Evolutionary conservation across 2,113 vertebrate species (phyloP).

Genomic region (Puffinus mauretanicus): DNA sequence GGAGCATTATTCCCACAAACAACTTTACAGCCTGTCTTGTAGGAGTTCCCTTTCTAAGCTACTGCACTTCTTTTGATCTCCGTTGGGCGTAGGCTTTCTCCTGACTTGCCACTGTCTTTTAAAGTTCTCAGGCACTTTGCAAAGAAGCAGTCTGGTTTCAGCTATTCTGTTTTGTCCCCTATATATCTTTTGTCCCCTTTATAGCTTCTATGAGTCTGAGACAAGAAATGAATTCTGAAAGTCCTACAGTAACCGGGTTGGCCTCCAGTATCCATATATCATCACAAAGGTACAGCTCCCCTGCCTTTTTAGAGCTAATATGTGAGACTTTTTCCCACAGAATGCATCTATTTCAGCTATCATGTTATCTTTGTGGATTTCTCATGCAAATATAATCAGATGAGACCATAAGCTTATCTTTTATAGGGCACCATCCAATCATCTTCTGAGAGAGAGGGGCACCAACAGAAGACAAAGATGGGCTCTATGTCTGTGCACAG

Average conservation of each 20-base stretch:
- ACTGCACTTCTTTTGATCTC: constrained; percentile 33
- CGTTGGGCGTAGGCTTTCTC: background rate
- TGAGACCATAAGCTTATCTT: background rate
- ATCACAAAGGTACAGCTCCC: background rate
- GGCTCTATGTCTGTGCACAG: background rate
- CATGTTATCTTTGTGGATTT: background rate
- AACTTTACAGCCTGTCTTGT: background rate
- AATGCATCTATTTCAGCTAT: background rate
- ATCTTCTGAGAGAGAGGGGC: background rate
- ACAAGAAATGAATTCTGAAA: background rate
- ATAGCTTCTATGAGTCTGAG: background rate
- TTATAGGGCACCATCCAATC: background rate
- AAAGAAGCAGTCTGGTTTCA: background rate
- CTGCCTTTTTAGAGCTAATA: background rate
- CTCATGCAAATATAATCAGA: background rate
- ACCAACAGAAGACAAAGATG: background rate
- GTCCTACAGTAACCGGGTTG: background rate
- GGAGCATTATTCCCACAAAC: background rate
- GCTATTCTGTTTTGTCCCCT: background rate
- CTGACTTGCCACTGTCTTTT: background rate
- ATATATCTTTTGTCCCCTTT: background rate
- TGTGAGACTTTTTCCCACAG: background rate
- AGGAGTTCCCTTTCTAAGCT: background rate
- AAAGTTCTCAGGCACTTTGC: background rate
- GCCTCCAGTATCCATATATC: background rate